Percentiles rank a stretch among this genome's conserved stretches.
phyloP scores from a whole-genome alignment of 2,888 invertebrate genomes.

The Isoperla grammatica region DNA sequence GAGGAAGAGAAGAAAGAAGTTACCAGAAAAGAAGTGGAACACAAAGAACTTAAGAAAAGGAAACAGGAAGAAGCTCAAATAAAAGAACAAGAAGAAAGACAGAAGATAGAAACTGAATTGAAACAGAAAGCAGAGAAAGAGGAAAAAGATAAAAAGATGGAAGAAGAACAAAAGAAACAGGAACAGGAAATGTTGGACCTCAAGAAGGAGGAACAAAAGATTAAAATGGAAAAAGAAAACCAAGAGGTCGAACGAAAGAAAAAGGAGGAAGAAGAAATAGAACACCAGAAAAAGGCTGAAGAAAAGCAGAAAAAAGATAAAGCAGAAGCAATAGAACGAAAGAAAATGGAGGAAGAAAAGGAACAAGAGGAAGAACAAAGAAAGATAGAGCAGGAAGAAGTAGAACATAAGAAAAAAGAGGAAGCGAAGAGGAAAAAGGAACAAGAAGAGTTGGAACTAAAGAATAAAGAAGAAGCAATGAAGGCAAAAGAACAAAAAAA shows the following conservation, averaged over 20 bases:
- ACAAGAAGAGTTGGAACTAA: conserved; percentile 12
- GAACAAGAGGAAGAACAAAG: conserved; percentile 25
- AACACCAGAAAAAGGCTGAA: conserved; percentile 29
- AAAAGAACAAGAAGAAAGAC: conserved; percentile 31
- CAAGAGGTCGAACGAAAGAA: conserved; percentile 32
- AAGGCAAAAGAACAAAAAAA: conserved; percentile 24
- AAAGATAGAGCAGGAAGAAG: conserved; percentile 22
- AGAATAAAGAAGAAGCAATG: conserved; percentile 23
- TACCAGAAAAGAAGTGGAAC: conserved; percentile 24
- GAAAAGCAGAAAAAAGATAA: conserved; percentile 23
- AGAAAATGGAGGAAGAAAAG: conserved; percentile 29
- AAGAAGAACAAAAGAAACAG: conserved; percentile 31
- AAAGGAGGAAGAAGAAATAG: conserved; percentile 21
- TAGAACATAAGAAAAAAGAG: conserved; percentile 24
- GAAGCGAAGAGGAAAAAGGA: conserved; percentile 20
- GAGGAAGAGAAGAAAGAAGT: conserved; percentile 22
- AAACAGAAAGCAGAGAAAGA: conserved; percentile 26
- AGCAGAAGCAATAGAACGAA: conserved; percentile 20
- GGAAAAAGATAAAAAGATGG: conserved; percentile 23
- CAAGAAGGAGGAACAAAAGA: conserved; percentile 29
- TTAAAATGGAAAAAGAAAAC: conserved; percentile 30
- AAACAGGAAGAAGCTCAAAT: conserved; percentile 27
- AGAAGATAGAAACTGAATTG: conserved; percentile 30
- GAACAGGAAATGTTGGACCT: conserved; percentile 29
- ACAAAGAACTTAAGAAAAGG: conserved; percentile 25